These are phyloP conservation scores for Drosophila mojavensis DNA, from an alignment of 1,140 invertebrate genomes.

Conservation along the genomic window DNA sequence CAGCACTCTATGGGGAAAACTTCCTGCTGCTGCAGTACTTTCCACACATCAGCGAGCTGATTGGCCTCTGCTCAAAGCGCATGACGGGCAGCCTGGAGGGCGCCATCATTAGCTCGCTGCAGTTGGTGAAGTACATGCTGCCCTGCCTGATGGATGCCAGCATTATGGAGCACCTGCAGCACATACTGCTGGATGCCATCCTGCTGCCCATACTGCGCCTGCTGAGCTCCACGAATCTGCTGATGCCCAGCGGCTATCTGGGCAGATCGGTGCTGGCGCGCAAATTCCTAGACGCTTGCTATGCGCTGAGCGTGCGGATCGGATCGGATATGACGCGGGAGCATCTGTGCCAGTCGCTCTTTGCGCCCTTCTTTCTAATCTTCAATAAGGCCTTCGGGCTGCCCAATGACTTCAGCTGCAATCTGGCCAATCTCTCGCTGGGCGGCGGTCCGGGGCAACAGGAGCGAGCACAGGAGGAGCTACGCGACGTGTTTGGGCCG, in stretches of 20 bases:
- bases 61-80: conserved; percentile 90
- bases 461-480: conserved; percentile 89
- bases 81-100: conserved; percentile 94
- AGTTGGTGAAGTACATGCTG: conserved; percentile 91
- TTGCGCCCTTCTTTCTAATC: conserved; percentile 92
- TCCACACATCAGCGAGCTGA: conserved; percentile 94
- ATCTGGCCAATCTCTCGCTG: conserved; percentile 61
- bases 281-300: conserved; percentile 92
- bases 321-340: conserved; percentile 93
- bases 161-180: conserved; percentile 93
- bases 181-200: conserved; percentile 90
- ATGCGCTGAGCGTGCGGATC: conserved; percentile 91
- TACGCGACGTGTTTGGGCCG: conserved; percentile 91
- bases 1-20: conserved; percentile 66
- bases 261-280: conserved; percentile 90
- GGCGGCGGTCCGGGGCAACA: conserved; percentile 25
- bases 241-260: conserved; percentile 91
- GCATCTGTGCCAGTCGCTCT: conserved; percentile 89
- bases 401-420: conserved; percentile 86
- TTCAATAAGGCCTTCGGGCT: conserved; percentile 92
- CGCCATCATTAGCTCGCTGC: conserved; percentile 93
- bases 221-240: conserved; percentile 89
- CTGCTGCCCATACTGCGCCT: conserved; percentile 90
- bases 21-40: conserved; percentile 97
- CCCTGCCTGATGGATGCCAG: conserved; percentile 93